phyloP scores from a whole-genome alignment of 2,888 invertebrate species.

The Sphaerophoria taeniata region DNA sequence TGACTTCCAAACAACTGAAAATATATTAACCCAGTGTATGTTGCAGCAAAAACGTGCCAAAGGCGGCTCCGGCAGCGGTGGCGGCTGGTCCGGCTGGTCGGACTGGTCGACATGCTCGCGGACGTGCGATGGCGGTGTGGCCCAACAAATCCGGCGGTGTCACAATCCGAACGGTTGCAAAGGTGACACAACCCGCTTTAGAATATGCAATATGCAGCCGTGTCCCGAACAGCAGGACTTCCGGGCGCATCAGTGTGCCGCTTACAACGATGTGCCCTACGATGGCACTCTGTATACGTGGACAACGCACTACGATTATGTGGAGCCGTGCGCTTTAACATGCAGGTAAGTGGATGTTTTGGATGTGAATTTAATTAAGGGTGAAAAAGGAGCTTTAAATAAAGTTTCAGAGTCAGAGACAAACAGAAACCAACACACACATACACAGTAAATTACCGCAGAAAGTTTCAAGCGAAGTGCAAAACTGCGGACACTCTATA shows the following conservation, averaged over 20 bases:
- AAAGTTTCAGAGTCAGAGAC: background rate
- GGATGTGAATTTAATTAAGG: background rate
- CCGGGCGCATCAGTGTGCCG: conserved; percentile 93
- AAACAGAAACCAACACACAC: conserved; percentile 14
- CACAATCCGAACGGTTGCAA: conserved; percentile 89
- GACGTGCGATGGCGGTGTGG: conserved; percentile 96
- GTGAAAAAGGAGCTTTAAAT: background rate
- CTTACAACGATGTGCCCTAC: conserved; percentile 92
- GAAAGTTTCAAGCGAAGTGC: conserved; percentile 56
- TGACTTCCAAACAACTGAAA: conserved; percentile 51
- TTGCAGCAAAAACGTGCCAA: conserved; percentile 82
- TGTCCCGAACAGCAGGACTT: conserved; percentile 93
- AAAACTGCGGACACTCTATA: conserved; percentile 68
- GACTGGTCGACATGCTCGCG: conserved; percentile 96
- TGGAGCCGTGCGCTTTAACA: conserved; percentile 92
- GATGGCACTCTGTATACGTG: conserved; percentile 91
- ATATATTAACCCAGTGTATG: conserved; percentile 76
- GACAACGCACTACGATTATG: conserved; percentile 92
- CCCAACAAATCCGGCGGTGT: conserved; percentile 93
- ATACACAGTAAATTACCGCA: conserved; percentile 54
- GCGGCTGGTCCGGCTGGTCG: conserved; percentile 94
- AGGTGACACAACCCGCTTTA: conserved; percentile 92
- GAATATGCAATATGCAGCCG: conserved; percentile 96
- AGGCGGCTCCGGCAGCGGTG: conserved; percentile 85
- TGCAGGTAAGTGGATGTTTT: conserved; percentile 85